phyloP scores from a whole-genome alignment of 2,888 invertebrate species.

The Eudasyphora cyanicolor region DNA sequence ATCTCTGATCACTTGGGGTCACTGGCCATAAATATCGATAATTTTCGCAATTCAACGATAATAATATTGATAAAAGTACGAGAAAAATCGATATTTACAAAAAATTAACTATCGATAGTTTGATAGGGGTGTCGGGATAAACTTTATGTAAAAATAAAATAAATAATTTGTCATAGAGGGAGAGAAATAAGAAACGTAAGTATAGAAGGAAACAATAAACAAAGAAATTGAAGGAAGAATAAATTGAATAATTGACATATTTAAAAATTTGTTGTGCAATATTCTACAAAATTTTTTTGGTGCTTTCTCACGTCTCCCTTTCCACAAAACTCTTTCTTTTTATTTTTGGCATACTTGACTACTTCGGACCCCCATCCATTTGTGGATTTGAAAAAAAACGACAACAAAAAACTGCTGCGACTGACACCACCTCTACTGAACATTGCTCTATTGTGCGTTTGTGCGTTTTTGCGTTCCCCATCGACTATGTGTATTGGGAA shows the following conservation, averaged over 20 bases:
- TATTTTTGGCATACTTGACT: slow-evolving; percentile 12
- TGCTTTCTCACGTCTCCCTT: background rate
- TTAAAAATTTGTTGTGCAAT: slow-evolving; percentile 52
- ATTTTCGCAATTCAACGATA: too few relatives aligned
- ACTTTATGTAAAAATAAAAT: slow-evolving; percentile 55
- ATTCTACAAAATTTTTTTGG: slow-evolving; percentile 8
- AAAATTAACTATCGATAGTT: too few relatives aligned
- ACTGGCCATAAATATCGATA: too few relatives aligned
- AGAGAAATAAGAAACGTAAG: slow-evolving; percentile 46
- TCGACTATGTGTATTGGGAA: background rate
- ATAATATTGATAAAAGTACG: too few relatives aligned
- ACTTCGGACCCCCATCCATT: background rate
- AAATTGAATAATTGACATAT: background rate
- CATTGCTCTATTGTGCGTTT: background rate
- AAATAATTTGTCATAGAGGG: slow-evolving; percentile 46
- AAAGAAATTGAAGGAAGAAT: slow-evolving; percentile 20
- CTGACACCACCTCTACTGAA: background rate
- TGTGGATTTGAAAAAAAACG: slow-evolving; percentile 13
- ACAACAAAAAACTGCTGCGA: background rate
- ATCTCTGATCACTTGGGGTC: too few relatives aligned
- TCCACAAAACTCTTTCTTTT: background rate
- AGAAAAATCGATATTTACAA: too few relatives aligned
- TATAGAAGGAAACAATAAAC: slow-evolving; percentile 37
- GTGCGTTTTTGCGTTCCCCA: background rate
- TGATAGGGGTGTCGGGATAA: too few relatives aligned